These are phyloP conservation scores for Bilobella aurantiaca DNA, from an alignment of 1,140 invertebrate genomes.

Conservation along the genomic window DNA sequence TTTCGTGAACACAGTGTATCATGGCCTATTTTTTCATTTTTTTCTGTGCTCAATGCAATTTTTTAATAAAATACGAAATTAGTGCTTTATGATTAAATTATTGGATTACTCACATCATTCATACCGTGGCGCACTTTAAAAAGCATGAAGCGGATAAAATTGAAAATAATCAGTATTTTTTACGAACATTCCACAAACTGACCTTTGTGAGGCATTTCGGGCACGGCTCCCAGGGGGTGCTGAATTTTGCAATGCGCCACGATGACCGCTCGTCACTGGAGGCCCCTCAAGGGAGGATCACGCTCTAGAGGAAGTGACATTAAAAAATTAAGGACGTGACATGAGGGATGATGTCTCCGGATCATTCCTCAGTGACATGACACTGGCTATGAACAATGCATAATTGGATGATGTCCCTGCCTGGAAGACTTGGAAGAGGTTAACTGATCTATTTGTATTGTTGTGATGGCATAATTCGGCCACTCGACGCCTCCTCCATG, in stretches of 20 bases:
- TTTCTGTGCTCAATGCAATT: no score
- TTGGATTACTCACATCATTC: no score
- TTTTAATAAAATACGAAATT: no score
- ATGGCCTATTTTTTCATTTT: no score
- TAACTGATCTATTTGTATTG: background rate
- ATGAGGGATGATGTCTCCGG: background rate
- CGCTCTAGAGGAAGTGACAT: background rate
- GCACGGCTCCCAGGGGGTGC: constrained; percentile 52
- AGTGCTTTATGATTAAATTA: no score
- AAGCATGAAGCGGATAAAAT: constrained; percentile 6
- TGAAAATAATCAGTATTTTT: constrained; percentile 32
- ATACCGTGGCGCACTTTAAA: background rate
- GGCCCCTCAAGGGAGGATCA: background rate
- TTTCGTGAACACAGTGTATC: no score
- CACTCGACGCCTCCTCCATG: background rate
- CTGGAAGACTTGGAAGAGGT: no score
- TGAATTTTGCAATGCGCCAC: constrained; percentile 43
- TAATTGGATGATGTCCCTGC: background rate
- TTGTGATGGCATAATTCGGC: background rate
- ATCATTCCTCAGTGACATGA: background rate
- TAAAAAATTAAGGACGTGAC: background rate
- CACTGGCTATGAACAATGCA: background rate
- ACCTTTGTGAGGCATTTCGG: constrained; percentile 63
- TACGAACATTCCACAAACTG: constrained; percentile 37
- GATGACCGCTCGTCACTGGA: constrained; percentile 34